phyloP scores from a whole-genome alignment of 2,797 vertebrate genomes.

The Menidia menidia region DNA sequence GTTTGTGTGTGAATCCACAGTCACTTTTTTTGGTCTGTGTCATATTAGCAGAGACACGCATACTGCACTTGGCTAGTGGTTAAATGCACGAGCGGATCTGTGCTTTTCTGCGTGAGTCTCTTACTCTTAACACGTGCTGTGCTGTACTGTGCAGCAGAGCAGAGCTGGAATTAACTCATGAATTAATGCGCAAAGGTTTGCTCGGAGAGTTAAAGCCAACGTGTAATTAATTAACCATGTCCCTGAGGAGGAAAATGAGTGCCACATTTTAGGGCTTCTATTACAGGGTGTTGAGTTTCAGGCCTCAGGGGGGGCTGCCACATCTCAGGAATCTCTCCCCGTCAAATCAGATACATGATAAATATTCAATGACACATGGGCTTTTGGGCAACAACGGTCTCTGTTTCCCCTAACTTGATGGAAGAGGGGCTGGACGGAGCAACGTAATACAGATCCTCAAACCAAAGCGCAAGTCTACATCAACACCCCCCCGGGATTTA shows the following conservation, averaged over 20 bases:
- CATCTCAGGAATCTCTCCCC: slow-evolving; percentile 77
- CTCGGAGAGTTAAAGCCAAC: slow-evolving; percentile 61
- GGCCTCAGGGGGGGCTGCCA: slow-evolving; percentile 69
- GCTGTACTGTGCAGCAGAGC: slow-evolving; percentile 3
- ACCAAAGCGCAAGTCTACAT: slow-evolving; percentile 74
- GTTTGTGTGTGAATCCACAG: background rate
- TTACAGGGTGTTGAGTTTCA: slow-evolving; percentile 83
- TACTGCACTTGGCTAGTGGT: slow-evolving; percentile 8
- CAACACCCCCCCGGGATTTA: slow-evolving; percentile 74
- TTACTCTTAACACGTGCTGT: slow-evolving; percentile 25
- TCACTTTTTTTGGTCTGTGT: slow-evolving; percentile 25
- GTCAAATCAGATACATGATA: slow-evolving; percentile 84
- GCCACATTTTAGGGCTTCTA: slow-evolving; percentile 81
- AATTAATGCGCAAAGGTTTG: slow-evolving; percentile 56
- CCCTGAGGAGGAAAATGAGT: slow-evolving; percentile 80
- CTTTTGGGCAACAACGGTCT: slow-evolving; percentile 80
- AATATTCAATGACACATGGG: slow-evolving; percentile 85
- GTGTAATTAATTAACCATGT: slow-evolving; percentile 86
- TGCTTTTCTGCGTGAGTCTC: slow-evolving; percentile 27
- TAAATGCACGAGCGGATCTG: slow-evolving; percentile 8
- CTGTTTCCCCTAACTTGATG: slow-evolving; percentile 77
- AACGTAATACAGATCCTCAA: slow-evolving; percentile 78
- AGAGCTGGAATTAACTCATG: slow-evolving; percentile 41
- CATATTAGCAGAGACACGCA: slow-evolving; percentile 17
- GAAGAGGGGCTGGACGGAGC: slow-evolving; percentile 69